phyloP scores from a whole-genome alignment of 2,113 vertebrate genomes.

The Chaetodon auriga region DNA sequence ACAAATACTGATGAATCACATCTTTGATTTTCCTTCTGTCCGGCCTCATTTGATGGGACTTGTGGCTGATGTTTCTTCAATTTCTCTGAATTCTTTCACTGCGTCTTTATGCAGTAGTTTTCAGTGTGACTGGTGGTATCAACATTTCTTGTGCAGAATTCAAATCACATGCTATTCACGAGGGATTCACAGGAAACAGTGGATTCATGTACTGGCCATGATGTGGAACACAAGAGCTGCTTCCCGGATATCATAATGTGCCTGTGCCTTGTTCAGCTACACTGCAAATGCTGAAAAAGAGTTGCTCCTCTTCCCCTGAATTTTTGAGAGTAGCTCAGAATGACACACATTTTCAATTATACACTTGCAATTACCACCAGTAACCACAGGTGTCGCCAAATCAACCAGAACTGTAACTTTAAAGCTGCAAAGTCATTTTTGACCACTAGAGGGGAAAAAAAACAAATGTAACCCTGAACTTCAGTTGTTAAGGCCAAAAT shows the following conservation, averaged over 20 bases:
- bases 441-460: neutral
- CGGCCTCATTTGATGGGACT: no score
- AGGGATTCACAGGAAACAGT: slow-evolving; percentile 1
- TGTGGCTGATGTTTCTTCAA: no score
- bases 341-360: neutral
- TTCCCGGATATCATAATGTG: neutral
- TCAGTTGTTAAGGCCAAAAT: neutral
- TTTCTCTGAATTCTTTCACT: neutral
- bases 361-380: neutral
- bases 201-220: neutral
- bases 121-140: neutral
- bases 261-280: neutral
- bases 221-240: slow-evolving; percentile 4
- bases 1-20: neutral
- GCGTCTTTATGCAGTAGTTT: neutral
- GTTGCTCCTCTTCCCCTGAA: neutral
- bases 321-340: neutral
- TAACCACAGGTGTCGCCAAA: neutral
- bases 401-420: neutral
- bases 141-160: neutral
- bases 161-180: neutral
- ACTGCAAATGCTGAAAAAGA: neutral
- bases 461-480: neutral
- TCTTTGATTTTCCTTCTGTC: neutral
- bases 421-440: neutral